A percentile compares a stretch with the other conserved stretches of the same genome.
These are phyloP conservation scores for Pelobates fuscus DNA, from an alignment of 2,113 vertebrate genomes.

Conservation along the genomic window DNA sequence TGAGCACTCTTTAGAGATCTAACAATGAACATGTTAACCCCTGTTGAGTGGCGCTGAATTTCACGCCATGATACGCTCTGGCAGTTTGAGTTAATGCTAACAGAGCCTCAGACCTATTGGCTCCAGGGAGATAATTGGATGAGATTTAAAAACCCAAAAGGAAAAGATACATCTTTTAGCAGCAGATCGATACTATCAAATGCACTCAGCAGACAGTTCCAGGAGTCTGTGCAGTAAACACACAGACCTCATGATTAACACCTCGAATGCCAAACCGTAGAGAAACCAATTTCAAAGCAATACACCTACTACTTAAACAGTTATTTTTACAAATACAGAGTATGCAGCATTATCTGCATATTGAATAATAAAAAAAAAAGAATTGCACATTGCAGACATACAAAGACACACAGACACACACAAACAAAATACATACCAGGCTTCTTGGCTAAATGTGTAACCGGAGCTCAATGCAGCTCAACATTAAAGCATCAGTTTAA, in stretches of 20 bases:
- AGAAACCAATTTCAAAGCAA: too few relatives aligned
- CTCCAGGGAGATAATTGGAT: constrained; percentile 41
- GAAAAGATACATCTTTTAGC: constrained; percentile 40
- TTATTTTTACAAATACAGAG: too few relatives aligned
- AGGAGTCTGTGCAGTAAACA: constrained; percentile 19
- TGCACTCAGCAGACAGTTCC: constrained; percentile 23
- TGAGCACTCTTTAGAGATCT: constrained; percentile 5
- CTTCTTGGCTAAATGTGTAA: too few relatives aligned
- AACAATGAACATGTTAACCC: constrained; percentile 14
- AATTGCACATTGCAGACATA: too few relatives aligned
- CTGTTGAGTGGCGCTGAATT: constrained; percentile 9
- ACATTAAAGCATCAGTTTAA: too few relatives aligned
- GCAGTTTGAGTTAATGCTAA: constrained; percentile 10
- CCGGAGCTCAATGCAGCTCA: too few relatives aligned
- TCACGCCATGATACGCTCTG: background rate
- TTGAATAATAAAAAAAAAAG: too few relatives aligned
- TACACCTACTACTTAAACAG: too few relatives aligned
- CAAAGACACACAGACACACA: too few relatives aligned
- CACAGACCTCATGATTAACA: constrained; percentile 3
- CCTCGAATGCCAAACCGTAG: background rate
- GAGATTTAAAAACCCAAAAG: constrained; percentile 38
- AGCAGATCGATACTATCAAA: constrained; percentile 41
- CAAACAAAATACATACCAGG: too few relatives aligned
- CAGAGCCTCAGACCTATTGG: constrained; percentile 30
- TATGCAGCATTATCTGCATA: too few relatives aligned